Evolutionary conservation across 1,140 invertebrate genomes (phyloP).

Genomic region (Anoplophora glabripennis): DNA sequence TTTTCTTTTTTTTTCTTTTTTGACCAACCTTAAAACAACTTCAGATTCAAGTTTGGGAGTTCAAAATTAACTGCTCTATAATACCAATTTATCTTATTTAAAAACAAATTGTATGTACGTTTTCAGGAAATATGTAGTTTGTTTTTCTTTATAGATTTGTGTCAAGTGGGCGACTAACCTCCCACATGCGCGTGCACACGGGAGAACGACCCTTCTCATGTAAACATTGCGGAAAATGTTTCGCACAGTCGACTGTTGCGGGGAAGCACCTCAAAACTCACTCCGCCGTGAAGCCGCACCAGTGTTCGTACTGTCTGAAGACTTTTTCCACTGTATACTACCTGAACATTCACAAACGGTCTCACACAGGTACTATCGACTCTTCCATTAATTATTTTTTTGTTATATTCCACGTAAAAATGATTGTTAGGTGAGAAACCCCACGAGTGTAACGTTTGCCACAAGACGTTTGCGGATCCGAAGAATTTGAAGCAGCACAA

Average conservation of each 20-base stretch:
- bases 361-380: constrained; percentile 43
- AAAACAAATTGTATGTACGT: too few relatives aligned
- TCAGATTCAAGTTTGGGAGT: too few relatives aligned
- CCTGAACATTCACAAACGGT: constrained; percentile 51
- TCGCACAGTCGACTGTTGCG: constrained; percentile 46
- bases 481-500: constrained; percentile 48
- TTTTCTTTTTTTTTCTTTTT: too few relatives aligned
- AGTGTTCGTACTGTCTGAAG: constrained; percentile 56
- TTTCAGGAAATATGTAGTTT: not conserved
- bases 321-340: constrained; percentile 33
- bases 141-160: constrained; percentile 30
- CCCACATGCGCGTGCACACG: constrained; percentile 51
- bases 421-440: constrained; percentile 45
- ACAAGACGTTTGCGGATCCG: constrained; percentile 41
- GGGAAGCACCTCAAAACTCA: constrained; percentile 61
- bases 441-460: constrained; percentile 45
- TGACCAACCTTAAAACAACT: too few relatives aligned
- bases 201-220: constrained; percentile 55
- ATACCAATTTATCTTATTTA: too few relatives aligned
- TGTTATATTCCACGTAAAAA: not conserved
- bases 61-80: too few relatives aligned
- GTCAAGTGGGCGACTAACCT: constrained; percentile 26
- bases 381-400: not conserved
- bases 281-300: constrained; percentile 58
- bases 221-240: constrained; percentile 53